Evolutionary conservation across 2,797 vertebrate species (phyloP), one percentile per base, ranked within the genome.

Genomic region (Xyrichtys novacula): DNA sequence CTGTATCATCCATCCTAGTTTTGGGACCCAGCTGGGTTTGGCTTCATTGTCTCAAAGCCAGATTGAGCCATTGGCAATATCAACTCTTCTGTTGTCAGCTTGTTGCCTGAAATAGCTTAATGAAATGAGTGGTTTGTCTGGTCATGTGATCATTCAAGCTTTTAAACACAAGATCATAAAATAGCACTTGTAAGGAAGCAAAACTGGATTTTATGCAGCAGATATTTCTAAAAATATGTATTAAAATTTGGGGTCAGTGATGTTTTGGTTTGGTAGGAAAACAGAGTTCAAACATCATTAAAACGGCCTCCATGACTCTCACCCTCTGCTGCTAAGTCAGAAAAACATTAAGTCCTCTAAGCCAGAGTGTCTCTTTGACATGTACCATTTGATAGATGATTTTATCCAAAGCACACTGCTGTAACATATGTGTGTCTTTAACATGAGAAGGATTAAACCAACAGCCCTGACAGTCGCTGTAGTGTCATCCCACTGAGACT

Each of bases 391-490:
- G 42, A 66, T 46, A 54, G 46, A 68, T 53, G 49, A 63, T 65
- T 65, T 75, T 44, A 74, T 74, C 57, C 39, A 50, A 71, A 72
- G 59, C 25, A 22, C 32, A 63, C 79, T 60, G 29, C 56, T 7
- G 8, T 63, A 50, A 52, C 29, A 52, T 78, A 38, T 25, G 19
- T 23, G 22, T 50, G 68, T 76, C 55, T 72, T 66, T 71, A 62
- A 65, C 48, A 77, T 70, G 28, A 83, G 54, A 74, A 64, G 48
- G 66, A 80, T 83, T 87, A 81, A 64, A 57, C 10, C 44, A 60
- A 76, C 49, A 58, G 43, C 53, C 28, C 48, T 53, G 38, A 76
- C 22, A 12, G 50, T 74, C 29, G 9, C 28, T 26, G 44, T 38
- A 46, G 67, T 31, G 43, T 82, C 36, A 67, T 32, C 56, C 56